Evolutionary conservation across 2,888 invertebrate species (phyloP).

Genomic region (Apodemia hepburni): DNA sequence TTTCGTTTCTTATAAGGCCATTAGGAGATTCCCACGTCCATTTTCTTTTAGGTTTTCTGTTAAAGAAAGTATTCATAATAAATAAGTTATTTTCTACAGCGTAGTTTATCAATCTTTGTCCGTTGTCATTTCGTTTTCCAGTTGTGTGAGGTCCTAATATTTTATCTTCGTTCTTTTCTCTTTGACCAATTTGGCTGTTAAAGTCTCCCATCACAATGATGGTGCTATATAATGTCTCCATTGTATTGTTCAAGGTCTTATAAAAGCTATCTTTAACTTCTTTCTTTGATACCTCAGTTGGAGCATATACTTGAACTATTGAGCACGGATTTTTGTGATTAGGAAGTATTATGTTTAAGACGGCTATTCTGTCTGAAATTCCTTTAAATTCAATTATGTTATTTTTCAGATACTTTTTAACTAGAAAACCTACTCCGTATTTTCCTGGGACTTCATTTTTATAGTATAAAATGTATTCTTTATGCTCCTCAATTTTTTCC

Average conservation of each 20-base stretch:
- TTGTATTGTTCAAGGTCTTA: conserved; percentile 10
- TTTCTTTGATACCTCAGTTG: conserved; percentile 19
- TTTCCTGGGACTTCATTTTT: no score
- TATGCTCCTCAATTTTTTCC: conserved; percentile 26
- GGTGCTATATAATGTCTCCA: conserved; percentile 15
- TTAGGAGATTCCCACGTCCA: conserved; percentile 33
- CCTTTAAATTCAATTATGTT: conserved; percentile 26
- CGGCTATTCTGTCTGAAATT: conserved; percentile 29
- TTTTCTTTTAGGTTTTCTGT: conserved; percentile 27
- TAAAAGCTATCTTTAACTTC: conserved; percentile 23
- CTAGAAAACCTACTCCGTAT: no score
- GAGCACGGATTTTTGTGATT: conserved; percentile 16
- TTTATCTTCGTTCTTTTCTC: conserved; percentile 26
- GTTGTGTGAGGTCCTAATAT: conserved; percentile 25
- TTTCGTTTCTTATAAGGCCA: conserved; percentile 29
- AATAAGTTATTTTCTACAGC: conserved; percentile 23
- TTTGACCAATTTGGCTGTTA: conserved; percentile 16
- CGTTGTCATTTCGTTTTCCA: conserved; percentile 32
- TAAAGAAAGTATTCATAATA: conserved; percentile 29
- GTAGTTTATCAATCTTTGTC: conserved; percentile 30
- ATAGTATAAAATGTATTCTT: no score
- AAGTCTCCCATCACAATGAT: conserved; percentile 30
- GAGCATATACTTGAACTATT: conserved; percentile 28
- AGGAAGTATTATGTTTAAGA: conserved; percentile 27
- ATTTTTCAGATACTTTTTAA: conserved; percentile 25